Percentiles rank a stretch among this genome's conserved stretches.
Conservation (phyloP, 92 coral and sea anemone genomes). For the Porites lobata region DNA sequence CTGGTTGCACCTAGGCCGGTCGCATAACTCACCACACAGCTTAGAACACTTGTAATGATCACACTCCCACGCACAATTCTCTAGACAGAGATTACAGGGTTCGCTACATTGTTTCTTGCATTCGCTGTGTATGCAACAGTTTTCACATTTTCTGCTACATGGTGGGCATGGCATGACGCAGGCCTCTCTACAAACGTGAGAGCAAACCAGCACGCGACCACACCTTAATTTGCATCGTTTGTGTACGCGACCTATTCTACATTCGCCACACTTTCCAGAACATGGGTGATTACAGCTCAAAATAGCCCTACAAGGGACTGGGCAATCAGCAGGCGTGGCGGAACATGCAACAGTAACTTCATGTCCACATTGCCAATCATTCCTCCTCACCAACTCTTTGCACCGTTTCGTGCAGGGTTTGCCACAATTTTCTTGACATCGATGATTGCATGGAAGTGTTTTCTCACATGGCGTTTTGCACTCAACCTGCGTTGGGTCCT, state of each 20-base stretch:
- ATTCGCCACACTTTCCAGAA: slow-evolving; percentile 86
- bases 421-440: slow-evolving; percentile 67
- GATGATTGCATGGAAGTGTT: slow-evolving; percentile 51
- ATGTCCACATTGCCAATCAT: slow-evolving; percentile 74
- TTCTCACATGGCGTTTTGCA: slow-evolving; percentile 75
- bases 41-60: slow-evolving; percentile 73
- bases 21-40: slow-evolving; percentile 78
- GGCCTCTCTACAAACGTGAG: slow-evolving; percentile 74
- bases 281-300: slow-evolving; percentile 85
- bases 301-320: slow-evolving; percentile 47
- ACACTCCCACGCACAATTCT: slow-evolving; percentile 82
- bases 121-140: slow-evolving; percentile 66
- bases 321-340: slow-evolving; percentile 53
- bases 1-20: slow-evolving; percentile 80
- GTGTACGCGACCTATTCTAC: slow-evolving; percentile 92
- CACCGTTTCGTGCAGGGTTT: slow-evolving; percentile 61
- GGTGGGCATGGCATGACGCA: slow-evolving; percentile 85
- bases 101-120: slow-evolving; percentile 73
- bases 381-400: slow-evolving; percentile 45
- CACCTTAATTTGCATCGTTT: slow-evolving; percentile 69
- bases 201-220: slow-evolving; percentile 77
- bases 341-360: slow-evolving; percentile 48
- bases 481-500: slow-evolving; percentile 4
- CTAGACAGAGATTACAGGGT: slow-evolving; percentile 70
- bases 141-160: slow-evolving; percentile 67